Evolutionary conservation across 2,113 vertebrate species (phyloP), one percentile per base, ranked within the genome.

Genomic region (Sterna hirundo): DNA sequence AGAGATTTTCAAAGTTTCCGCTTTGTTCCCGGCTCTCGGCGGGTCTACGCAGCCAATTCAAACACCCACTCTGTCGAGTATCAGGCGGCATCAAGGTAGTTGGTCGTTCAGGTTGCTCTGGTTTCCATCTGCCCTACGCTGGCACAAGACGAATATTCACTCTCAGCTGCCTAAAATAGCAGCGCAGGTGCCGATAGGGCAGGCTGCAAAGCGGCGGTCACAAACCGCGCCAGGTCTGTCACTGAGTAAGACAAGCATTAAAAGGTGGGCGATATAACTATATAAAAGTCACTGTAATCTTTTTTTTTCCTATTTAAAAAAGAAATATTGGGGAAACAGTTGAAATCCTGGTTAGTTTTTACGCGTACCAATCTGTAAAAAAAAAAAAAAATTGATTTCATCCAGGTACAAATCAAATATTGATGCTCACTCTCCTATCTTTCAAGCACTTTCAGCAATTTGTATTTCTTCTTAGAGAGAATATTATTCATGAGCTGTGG

Each of bases 31-130:
- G 0, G 40, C 60, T 74, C 26, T n/a, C 1, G 1, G 85, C 60
- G 13, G 51, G 6, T 46, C 27, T 5, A 3, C 1, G 8, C 74
- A 52, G 65, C 36, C 10, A 0, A 10, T 20, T 36, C 46, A 23
- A 81, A 15, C 64, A 23, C 30, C 46, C 57, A 6, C 34, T 32
- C 19, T 27, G 47, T 1, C 1, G 19, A 7, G 60, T 5, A 15
- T 5, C 15, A 4, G 27, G 30, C 38, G 3, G 1, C 44, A 10
- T 15, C 27, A 10, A 2, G 0, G 34, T 3, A 3, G 15, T 23
- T 22, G 29, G 9, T 58, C 3, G 0, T 13, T 19, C 6, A 34
- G n/a, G 26, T 23, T 14, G 23, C 6, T 52, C 70, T 19, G 17
- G 4, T 32, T 44, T 21, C 29, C 4, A 1, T 34, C 36, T 22